Base-by-base conservation (phyloP, 2,113 vertebrate genomes). In the Paradoxurus hermaphroditus region DNA sequence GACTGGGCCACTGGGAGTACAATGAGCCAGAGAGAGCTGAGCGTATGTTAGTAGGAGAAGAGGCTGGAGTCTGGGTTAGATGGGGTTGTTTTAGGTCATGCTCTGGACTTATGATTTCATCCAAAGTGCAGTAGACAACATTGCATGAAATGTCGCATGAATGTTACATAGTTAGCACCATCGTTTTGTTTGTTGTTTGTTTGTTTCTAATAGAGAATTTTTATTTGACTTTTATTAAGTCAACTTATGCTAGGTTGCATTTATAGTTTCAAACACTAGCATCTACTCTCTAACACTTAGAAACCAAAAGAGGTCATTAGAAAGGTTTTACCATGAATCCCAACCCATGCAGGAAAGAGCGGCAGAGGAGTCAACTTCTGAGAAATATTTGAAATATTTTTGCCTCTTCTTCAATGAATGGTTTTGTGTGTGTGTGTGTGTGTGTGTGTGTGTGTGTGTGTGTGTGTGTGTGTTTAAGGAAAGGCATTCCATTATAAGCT, bases 81-180 rank as follows among this genome's bases (percentile, higher is more conserved):
- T 53, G 36, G 6, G 41, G 65, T 65, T 39, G n/a, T 21, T 62
- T 34, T 34, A 68, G 31, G 23, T 14, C 70, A 34, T 79, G 21
- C 15, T 92, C 18, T 44, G 23, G 5, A 68, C 87, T 90, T 87
- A 94, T 75, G n/a, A 88, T 92, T 70, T 78, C 56, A 89, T 53
- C 6, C 29, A 31, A 83, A 79, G 4, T 63, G 4, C 31, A 63
- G 3, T 34, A 62, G 67, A 94, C 87, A 87, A 16, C 14, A 29
- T 81, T 5, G 1, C 62, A 31, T 73, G 86, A 59, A 73, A 29
- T 12, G 16, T 94, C 41, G 56, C 56, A 59, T 23, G 23, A 83
- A 56, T 86, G 39, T 36, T 25, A 41, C 16, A 29, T 21, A 56
- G 8, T 78, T 78, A 82, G 3, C 7, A 31, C 1, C 73, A 77